These are phyloP conservation scores for Phymorhynchus buccinoides DNA, from an alignment of 1,140 invertebrate species.

Conservation along the genomic window DNA sequence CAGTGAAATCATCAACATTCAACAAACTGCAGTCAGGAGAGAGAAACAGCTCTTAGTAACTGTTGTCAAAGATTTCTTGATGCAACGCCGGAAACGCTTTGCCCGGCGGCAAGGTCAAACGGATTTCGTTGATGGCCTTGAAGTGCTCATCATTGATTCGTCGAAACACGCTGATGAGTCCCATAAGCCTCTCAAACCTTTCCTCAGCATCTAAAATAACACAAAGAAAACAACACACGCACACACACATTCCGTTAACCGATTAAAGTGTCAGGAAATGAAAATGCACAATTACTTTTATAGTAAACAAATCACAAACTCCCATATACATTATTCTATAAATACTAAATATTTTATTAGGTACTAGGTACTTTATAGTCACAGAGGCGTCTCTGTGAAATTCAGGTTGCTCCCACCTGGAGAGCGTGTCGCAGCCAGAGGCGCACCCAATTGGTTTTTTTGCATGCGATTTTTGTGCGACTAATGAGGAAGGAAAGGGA, in stretches of 20 bases:
- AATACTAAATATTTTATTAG: too few species aligned
- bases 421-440: too few species aligned
- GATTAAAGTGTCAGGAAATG: background rate
- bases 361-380: too few species aligned
- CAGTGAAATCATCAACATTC: background rate
- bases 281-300: background rate
- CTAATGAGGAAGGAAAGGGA: too few species aligned
- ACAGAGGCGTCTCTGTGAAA: too few species aligned
- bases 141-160: slow-evolving; percentile 65
- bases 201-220: slow-evolving; percentile 57
- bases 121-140: slow-evolving; percentile 65
- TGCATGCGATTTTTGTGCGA: too few species aligned
- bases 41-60: background rate
- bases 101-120: slow-evolving; percentile 49
- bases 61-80: slow-evolving; percentile 59
- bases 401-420: too few species aligned
- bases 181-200: slow-evolving; percentile 58
- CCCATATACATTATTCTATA: background rate
- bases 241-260: background rate
- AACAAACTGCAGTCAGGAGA: background rate
- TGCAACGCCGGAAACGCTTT: slow-evolving; percentile 63
- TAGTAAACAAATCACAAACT: background rate
- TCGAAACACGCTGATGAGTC: slow-evolving; percentile 59
- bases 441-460: too few species aligned
- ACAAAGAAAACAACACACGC: background rate